Base-by-base conservation (phyloP, 2,113 vertebrate species). In the Clinocottus analis region DNA sequence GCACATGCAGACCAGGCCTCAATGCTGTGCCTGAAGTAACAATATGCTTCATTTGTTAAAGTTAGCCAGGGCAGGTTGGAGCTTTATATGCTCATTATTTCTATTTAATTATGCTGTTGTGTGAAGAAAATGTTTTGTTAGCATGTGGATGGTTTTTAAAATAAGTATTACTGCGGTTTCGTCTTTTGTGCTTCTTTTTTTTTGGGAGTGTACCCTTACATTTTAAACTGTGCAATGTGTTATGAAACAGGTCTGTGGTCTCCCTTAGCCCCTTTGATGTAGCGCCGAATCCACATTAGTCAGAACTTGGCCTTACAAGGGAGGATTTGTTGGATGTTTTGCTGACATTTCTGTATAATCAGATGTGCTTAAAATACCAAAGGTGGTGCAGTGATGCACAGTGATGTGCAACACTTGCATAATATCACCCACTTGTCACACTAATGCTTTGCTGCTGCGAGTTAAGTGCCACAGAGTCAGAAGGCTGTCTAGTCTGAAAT, bases 281-380 rank as follows among this genome's bases (percentile, higher is more conserved):
- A 67, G 11, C 14, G 25, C 81, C 63, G 49, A 73, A 47, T 84
- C 67, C 68, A 70, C 45, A 58, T 75, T 71, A 79, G 53, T 72
- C 79, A 75, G 65, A 79, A 55, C 21, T 65, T 85, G 84, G 79
- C 60, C 49, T 76, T 25, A 31, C 51, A 59, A 70, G 64, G 77
- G 62, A 33, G 47, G 59, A 81, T 75, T 62, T 33, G 45, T 69
- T 39, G 33, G 37, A 65, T 62, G 27, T 69, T 83, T 75, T 84
- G 35, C 72, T 75, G 85, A 74, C 68, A 84, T 75, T 77, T 69
- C 35, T 71, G 68, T 62, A 63, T 74, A 80, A 84, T 86, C 67
- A 82, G 55, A 87, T 85, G 65, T 58, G 80, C 72, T 86, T 63
- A 75, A 80, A 85, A 83, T 72, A 82, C 49, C 27, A 64, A 75